Evolutionary conservation across 2,888 invertebrate genomes (phyloP), one percentile per base, ranked within the genome.

Genomic region (Rapana venosa): DNA sequence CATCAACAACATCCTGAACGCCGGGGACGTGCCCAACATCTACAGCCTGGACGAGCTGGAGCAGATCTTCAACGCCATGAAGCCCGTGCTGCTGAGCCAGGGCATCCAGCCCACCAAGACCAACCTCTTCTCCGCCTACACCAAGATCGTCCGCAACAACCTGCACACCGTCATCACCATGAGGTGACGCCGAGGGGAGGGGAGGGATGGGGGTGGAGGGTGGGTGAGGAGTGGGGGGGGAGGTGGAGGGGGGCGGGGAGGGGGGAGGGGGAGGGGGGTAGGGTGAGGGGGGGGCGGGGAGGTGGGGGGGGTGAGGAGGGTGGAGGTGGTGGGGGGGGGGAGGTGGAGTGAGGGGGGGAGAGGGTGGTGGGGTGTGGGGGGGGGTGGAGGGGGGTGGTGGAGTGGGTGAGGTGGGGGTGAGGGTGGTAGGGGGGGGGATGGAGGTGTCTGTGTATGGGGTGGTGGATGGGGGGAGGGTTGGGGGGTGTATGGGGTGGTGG

Each of bases 91-190:
- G 0, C 97, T 98, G 95, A 98, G 98, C 96, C 95, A 97, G 94
- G 97, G 98, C 91, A 96, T 98, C 30, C 97, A 97, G 0, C 97
- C 98, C 0, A 98, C 98, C 26, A 98, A 98, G 94, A 98, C 98
- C 5, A 96, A 96, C 93, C 93, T 96, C 90, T 96, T 95, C 94
- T 95, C 96, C 4, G 92, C 94, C 74, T 96, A 95, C 93, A 96
- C 96, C 32, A 96, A 96, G 91, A 92, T 95, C 84, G 96, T 96
- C 26, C 93, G 95, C 22, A 95, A 94, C 90, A 96, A 96, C 92
- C 94, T 96, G 26, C 96, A 96, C 92, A 95, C 95, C 20, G 96
- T 96, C 84, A 94, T 96, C 56, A 95, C 96, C 4, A 96, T 96
- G 96, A 96, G 97, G 97, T 97, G 91, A 8, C 20, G n/a, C 5